Base-by-base conservation (phyloP, 2,888 invertebrate genomes). In the Drosophila bunnanda region DNA sequence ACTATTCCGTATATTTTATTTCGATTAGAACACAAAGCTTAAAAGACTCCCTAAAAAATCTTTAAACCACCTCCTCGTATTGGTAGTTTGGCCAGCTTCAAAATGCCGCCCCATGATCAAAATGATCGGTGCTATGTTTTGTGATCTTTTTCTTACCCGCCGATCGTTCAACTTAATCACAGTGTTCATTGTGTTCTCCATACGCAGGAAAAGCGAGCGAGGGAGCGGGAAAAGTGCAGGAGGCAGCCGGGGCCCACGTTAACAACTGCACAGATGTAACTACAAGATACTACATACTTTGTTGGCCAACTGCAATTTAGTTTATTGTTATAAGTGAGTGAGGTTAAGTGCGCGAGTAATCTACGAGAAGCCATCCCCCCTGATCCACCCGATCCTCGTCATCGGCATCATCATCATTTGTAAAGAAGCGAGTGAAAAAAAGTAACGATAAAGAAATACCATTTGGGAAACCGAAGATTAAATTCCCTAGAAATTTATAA, bases 251-350 rank as follows among this genome's bases (percentile, higher is more conserved):
- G 58, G 52, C 38, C 50, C 36, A 67, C 57, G 71, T 46, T 78
- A 88, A 86, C 88, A 88, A 82, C 88, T 88, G 66, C 60, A 46
- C 73, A 75, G 88, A 77, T 86, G 83, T 78, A 76, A 78, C 77
- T 75, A 78, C 77, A 76, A 78, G 75, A 75, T 68, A 69, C 77
- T 78, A 76, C 82, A 82, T 77, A 78, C 88, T 76, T 80, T 89
- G 88, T 85, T 89, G 77, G 61, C 56, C 70, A 73, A 77, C 57
- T 88, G 88, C 84, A 91, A 89, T 90, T 90, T 89, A 79, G 82
- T 88, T 90, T 87, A 90, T 90, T 90, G 90, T 89, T 90, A 82
- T 80, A 90, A 89, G 87, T 89, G 90, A 89, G 85, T 89, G 89
- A 82, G 80, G 85, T 87, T 89, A 87, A 89, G 82, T 84, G 78